Conservation (phyloP, 2,888 invertebrate genomes). For the Ischnus inquisitorius region DNA sequence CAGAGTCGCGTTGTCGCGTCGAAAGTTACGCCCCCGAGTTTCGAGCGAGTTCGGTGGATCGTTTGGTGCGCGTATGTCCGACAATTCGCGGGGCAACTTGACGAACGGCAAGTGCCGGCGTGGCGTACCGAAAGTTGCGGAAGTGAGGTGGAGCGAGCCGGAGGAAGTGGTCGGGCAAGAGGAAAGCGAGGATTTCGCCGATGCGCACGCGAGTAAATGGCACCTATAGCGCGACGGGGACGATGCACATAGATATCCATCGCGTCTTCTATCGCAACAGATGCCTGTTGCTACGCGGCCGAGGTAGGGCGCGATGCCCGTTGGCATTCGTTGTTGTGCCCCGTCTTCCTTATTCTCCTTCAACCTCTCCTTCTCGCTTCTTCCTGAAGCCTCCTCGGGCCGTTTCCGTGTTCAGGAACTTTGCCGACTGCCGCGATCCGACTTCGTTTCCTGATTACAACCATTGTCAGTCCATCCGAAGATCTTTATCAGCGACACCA, state of each 20-base stretch:
- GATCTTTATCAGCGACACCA: background rate
- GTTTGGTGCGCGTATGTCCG: conserved; percentile 16
- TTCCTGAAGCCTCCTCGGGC: conserved; percentile 4
- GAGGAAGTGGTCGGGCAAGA: conserved; percentile 1
- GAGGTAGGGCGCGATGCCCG: conserved; percentile 75
- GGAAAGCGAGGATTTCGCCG: conserved; percentile 48
- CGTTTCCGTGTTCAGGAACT: conserved; percentile 44
- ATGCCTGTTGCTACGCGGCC: conserved; percentile 84
- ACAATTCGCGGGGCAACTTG: conserved; percentile 51
- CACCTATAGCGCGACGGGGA: conserved; percentile 44
- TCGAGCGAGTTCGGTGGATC: background rate
- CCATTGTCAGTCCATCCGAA: background rate
- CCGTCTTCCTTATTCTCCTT: conserved; percentile 55
- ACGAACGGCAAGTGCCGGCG: conserved; percentile 44
- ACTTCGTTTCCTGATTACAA: conserved; percentile 42
- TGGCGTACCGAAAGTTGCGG: conserved; percentile 23
- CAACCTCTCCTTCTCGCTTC: conserved; percentile 40
- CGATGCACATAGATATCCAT: conserved; percentile 78
- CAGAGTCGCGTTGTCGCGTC: conserved; percentile 19
- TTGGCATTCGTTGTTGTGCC: conserved; percentile 70
- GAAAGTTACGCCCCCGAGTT: conserved; percentile 9
- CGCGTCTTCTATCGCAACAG: conserved; percentile 82
- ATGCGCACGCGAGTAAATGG: conserved; percentile 56
- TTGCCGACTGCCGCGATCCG: conserved; percentile 8
- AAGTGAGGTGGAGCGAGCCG: background rate